These are phyloP conservation scores for Timema podura DNA, from an alignment of 2,888 invertebrate genomes.

Conservation along the genomic window DNA sequence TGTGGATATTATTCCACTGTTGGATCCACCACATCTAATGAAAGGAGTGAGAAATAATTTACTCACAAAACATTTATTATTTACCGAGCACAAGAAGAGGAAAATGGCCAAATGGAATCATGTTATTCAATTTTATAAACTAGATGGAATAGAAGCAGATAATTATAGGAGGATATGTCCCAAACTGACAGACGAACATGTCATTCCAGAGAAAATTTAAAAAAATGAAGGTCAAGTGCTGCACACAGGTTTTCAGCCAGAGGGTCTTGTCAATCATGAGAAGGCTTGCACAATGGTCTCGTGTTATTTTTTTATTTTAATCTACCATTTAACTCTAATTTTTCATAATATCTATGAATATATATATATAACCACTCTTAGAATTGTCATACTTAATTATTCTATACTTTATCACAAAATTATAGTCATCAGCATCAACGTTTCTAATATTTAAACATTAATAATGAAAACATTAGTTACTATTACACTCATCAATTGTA, in stretches of 20 bases:
- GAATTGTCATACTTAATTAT: no score
- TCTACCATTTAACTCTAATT: background rate
- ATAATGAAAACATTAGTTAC: no score
- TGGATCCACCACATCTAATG: background rate
- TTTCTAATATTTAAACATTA: no score
- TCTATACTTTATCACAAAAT: no score
- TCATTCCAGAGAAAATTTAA: background rate
- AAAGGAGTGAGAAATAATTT: conserved; percentile 5
- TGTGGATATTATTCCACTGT: background rate
- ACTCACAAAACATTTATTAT: background rate
- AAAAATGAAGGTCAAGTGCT: background rate
- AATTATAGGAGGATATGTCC: background rate
- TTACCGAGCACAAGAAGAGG: background rate
- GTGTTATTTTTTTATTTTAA: background rate
- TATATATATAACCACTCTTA: no score
- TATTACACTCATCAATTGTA: no score
- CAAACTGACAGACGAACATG: conserved; percentile 1
- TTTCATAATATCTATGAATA: background rate
- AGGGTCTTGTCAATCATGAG: background rate
- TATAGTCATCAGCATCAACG: no score
- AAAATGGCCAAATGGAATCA: background rate
- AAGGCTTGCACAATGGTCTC: conserved; percentile 2
- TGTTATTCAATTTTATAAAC: background rate
- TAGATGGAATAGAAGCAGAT: background rate
- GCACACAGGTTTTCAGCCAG: background rate